Base-by-base conservation (phyloP, 1,140 invertebrate species). In the Protaetia brevitarsis region DNA sequence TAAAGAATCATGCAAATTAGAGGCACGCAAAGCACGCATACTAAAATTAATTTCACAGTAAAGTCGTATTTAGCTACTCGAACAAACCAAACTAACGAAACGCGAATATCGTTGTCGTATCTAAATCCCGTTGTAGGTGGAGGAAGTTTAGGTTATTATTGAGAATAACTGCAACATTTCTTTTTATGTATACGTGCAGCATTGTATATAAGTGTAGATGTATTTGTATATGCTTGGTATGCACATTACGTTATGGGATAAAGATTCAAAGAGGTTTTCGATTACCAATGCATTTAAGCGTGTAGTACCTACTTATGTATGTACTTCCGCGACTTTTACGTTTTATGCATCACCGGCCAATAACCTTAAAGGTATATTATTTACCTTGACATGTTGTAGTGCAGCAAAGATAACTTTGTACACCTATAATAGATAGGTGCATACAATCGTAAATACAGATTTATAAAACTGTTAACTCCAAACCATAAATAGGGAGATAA, bases 251-350 rank as follows among this genome's bases (percentile, higher is more conserved):
- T 41, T 29, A 29, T 29, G 29, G 13, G 63, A 36, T 51, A 51
- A 64, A 41, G 37, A n/a, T 64, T 26, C 37, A 26, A 19, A 16
- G 23, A 34, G 41, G 41, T 27, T 45, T 29, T 41, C 41, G 26
- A 65, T 65, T 51, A 65, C 16, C 16, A 58, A 65, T 51, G 45
- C 41, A 51, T 23, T 59, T 59, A 26, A 26, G 29, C 30, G 11
- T 16, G 26, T 7, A 34, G n/a, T 34, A 34, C 7, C 31, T 7
- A 34, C n/a, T n/a, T 41, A 11, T 8, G 13, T 28, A 41, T 45
- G 62, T 45, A 41, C 23, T 19, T 62, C 31, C 62, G 13, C 8
- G 19, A n/a, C n/a, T n/a, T n/a, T n/a, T n/a, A n/a, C n/a, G n/a
- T 19, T 51, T 51, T 51, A 51, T 21, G 19, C 41, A 51, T 23